Evolutionary conservation across 2,888 invertebrate species (phyloP).

Genomic region (Netelia fuscicornis): DNA sequence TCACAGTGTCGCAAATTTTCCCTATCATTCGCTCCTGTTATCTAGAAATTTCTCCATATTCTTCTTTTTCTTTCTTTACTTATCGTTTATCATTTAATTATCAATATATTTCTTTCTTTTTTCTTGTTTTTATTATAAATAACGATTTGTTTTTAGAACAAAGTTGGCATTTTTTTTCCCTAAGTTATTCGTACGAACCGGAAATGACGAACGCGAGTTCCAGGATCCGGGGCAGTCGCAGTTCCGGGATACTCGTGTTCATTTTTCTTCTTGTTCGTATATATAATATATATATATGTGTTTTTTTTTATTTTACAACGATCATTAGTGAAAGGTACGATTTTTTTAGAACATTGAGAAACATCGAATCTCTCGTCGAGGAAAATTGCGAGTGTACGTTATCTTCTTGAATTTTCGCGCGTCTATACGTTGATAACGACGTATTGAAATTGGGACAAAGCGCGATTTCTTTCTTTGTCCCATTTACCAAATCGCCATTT

Average conservation of each 20-base stretch:
- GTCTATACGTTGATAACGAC: slow-evolving; percentile 2
- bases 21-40: slow-evolving; percentile 33
- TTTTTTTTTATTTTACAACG: slow-evolving; percentile 15
- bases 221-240: slow-evolving; percentile 80
- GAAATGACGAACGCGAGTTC: slow-evolving; percentile 64
- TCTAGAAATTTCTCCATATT: background rate
- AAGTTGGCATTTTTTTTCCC: slow-evolving; percentile 26
- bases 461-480: slow-evolving; percentile 36
- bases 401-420: slow-evolving; percentile 28
- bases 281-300: background rate
- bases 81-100: background rate
- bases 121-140: slow-evolving; percentile 1
- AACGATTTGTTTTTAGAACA: slow-evolving; percentile 10
- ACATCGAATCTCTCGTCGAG: slow-evolving; percentile 48
- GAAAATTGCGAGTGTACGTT: slow-evolving; percentile 1
- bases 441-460: slow-evolving; percentile 19
- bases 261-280: slow-evolving; percentile 3
- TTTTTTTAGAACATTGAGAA: slow-evolving; percentile 45
- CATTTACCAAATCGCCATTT: background rate
- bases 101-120: slow-evolving; percentile 1
- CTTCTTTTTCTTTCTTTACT: slow-evolving; percentile 13
- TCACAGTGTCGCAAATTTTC: slow-evolving; percentile 11
- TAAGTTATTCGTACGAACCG: background rate
- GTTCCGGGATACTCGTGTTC: slow-evolving; percentile 70
- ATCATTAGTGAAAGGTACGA: slow-evolving; percentile 2